These are phyloP conservation scores for Elegia similella DNA, from an alignment of 2,888 invertebrate genomes.

Conservation along the genomic window DNA sequence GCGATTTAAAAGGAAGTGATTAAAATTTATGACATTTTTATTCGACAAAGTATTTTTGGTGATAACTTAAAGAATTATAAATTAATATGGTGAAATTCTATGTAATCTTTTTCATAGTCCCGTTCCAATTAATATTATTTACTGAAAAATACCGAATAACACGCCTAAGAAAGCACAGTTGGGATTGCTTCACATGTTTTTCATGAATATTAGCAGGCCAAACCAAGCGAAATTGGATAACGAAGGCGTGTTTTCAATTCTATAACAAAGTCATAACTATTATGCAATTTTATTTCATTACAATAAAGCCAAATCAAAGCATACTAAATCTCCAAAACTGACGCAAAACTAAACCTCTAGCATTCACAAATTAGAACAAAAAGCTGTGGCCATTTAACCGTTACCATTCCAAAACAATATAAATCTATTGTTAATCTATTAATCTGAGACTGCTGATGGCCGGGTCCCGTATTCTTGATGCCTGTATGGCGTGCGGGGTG, in stretches of 20 bases:
- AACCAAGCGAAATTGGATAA: too few relatives aligned
- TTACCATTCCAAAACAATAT: conserved; percentile 7
- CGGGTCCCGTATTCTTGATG: neutral
- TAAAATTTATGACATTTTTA: neutral
- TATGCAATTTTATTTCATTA: too few relatives aligned
- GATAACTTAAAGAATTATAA: neutral
- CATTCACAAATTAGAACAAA: neutral
- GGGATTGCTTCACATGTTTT: too few relatives aligned
- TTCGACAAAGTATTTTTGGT: neutral
- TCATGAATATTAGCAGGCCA: too few relatives aligned
- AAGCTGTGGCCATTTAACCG: conserved; percentile 5
- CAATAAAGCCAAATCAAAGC: too few relatives aligned
- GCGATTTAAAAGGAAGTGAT: neutral
- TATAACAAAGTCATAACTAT: too few relatives aligned
- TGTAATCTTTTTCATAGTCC: too few relatives aligned
- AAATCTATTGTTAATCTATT: conserved; percentile 2
- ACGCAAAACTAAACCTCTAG: neutral
- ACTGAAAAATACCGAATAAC: too few relatives aligned
- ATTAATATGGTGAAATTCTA: too few relatives aligned
- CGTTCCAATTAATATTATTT: too few relatives aligned
- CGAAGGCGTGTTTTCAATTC: too few relatives aligned
- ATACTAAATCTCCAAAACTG: neutral
- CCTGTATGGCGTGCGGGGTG: neutral
- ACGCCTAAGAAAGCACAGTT: neutral
- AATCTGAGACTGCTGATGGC: neutral